Conservation (phyloP, 2,797 vertebrate species). For the Graptemys geographica region DNA sequence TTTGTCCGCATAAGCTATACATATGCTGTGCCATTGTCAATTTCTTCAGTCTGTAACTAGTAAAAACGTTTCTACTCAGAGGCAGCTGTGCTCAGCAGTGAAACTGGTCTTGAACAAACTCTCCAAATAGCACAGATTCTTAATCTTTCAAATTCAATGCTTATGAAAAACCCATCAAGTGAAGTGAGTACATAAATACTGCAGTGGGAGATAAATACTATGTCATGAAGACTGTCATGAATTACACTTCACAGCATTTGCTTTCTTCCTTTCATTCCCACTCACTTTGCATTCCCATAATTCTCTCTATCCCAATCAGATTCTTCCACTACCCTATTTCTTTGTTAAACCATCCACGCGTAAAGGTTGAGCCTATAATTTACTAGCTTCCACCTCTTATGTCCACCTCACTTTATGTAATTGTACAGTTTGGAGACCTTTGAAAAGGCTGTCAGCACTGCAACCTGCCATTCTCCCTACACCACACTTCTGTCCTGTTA, state of each 20-base stretch:
- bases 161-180: neutral
- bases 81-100: neutral
- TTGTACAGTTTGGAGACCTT: neutral
- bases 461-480: neutral
- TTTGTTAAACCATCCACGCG: neutral
- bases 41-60: neutral
- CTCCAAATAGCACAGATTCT: constrained; percentile 1
- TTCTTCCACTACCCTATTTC: neutral
- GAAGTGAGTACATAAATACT: neutral
- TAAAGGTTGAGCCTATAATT: neutral
- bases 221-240: neutral
- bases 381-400: neutral
- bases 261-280: neutral
- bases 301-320: neutral
- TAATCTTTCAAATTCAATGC: neutral
- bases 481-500: neutral
- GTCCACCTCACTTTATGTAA: neutral
- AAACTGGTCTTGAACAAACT: neutral
- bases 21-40: neutral
- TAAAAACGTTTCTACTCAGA: constrained; percentile 1
- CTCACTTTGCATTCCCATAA: neutral
- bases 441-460: neutral
- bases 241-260: neutral
- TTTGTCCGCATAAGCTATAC: constrained; percentile 20
- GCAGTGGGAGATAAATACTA: neutral